phyloP scores from a whole-genome alignment of 2,113 vertebrate genomes.

The Chrysemys picta region DNA sequence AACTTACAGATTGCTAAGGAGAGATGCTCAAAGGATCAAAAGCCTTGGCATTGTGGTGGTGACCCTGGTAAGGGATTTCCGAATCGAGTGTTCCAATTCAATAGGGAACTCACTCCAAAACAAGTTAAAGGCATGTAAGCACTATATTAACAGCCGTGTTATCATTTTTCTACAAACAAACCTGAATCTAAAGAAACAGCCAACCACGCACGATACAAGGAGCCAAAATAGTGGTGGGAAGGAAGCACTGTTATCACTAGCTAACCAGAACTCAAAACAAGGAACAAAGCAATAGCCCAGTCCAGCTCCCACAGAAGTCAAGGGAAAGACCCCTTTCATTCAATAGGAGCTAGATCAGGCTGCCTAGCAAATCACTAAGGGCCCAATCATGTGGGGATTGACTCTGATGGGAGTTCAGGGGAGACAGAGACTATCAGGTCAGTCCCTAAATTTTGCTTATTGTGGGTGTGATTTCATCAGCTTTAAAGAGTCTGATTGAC shows the following conservation, averaged over 20 bases:
- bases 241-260: neutral
- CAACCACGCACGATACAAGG: neutral
- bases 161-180: neutral
- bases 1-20: neutral
- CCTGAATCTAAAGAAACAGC: neutral
- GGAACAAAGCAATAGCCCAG: neutral
- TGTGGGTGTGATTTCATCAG: neutral
- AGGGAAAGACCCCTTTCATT: neutral
- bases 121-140: neutral
- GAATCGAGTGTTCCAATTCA: neutral
- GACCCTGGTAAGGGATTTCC: neutral
- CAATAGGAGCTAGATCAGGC: neutral
- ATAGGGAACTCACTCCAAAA: neutral
- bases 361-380: neutral
- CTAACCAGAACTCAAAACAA: neutral
- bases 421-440: accelerated
- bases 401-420: too few species aligned
- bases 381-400: accelerated
- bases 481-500: neutral
- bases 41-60: neutral
- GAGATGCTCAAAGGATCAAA: neutral
- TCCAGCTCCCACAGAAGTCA: neutral
- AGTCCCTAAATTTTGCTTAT: neutral
- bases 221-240: neutral
- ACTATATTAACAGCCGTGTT: neutral